These are phyloP conservation scores for Pseudorhiza aurosa DNA, from an alignment of 30 jellyfish, hydroid and myxozoan genomes.

Conservation along the genomic window DNA sequence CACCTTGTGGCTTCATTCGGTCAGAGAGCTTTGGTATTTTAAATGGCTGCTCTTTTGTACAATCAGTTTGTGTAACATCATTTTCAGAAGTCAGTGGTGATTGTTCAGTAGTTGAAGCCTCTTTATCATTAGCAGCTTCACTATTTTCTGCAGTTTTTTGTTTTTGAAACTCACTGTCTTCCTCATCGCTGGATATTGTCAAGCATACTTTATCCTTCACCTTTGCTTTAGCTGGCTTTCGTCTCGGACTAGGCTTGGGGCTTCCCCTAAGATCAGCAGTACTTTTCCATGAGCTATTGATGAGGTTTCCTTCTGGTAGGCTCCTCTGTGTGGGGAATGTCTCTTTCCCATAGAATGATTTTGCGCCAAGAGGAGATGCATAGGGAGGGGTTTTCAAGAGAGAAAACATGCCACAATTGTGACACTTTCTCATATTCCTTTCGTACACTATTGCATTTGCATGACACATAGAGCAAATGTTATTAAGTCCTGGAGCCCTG, in stretches of 20 bases:
- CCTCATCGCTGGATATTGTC: constrained; percentile 89
- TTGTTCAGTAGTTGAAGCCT: constrained; percentile 1
- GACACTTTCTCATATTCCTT: not conserved
- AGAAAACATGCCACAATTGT: constrained; percentile 20
- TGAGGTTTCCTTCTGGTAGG: not conserved
- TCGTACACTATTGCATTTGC: constrained; percentile 3
- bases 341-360: not conserved
- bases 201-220: constrained; percentile 51
- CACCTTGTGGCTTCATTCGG: constrained; percentile 80
- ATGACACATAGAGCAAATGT: constrained; percentile 8
- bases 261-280: not conserved
- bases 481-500: not conserved
- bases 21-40: constrained; percentile 43
- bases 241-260: not conserved
- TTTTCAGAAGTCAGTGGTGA: not conserved
- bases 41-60: not conserved
- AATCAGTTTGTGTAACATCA: not conserved
- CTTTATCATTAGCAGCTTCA: not conserved
- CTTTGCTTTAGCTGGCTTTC: constrained; percentile 34
- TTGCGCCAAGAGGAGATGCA: not conserved
- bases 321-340: not conserved
- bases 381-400: not conserved
- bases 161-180: not conserved
- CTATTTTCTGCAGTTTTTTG: not conserved
- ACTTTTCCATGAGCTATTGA: not conserved